Base-by-base conservation (phyloP, 2,888 invertebrate genomes). In the Himalopsyche anomala region DNA sequence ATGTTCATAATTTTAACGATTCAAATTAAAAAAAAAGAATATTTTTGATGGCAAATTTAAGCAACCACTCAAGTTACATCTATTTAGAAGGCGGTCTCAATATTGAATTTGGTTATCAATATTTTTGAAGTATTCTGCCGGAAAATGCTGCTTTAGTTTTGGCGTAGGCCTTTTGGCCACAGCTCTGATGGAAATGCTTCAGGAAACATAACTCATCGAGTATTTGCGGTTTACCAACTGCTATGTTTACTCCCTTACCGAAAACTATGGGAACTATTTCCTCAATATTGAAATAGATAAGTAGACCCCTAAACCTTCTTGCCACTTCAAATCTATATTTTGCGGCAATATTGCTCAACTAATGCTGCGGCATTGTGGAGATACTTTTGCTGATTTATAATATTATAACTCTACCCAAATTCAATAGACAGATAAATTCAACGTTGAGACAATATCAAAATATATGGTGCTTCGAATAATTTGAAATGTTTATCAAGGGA, bases 141-240 rank as follows among this genome's bases (percentile, higher is more conserved):
- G n/a, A 62, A 62, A 19, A 62, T 11, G 19, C 19, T 62, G 3
- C 51, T 62, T 19, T 62, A 62, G 6, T 62, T 62, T 62, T 62
- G 19, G 62, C 19, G 6, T 62, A 62, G 28, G 62, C 62, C 62
- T 62, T 62, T 62, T 62, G 62, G 62, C 62, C 62, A 62, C 62
- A 62, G 19, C 62, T 4, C 19, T 62, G 62, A 62, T 62, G 62
- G 62, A 28, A 62, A 62, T 62, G 62, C 62, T 62, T 28, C 19
- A 62, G 62, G 62, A 62, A 62, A 62, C 62, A 62, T 62, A 62
- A 62, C 62, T 62, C 62, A 62, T 62, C 19, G 62, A 62, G 62
- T 62, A 62, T 62, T 62, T 62, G 62, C 62, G 62, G 62, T 62
- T 62, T 62, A 62, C 62, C 62, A 62, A 62, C 62, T 62, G 62